Conservation (phyloP, 2,113 vertebrate species). For the Rhinopithecus roxellana region DNA sequence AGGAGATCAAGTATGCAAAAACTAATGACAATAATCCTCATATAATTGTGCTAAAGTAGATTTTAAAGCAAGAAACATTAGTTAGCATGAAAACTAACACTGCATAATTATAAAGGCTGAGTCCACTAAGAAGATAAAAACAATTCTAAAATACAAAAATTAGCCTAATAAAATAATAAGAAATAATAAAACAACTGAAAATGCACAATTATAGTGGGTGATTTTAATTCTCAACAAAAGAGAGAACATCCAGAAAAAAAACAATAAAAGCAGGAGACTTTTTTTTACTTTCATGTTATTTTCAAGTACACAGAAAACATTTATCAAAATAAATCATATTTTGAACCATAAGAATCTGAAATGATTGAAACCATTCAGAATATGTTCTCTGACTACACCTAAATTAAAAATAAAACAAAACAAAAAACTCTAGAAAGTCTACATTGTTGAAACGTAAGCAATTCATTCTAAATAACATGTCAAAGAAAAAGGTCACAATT, state of each 20-base stretch:
- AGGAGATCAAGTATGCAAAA: neutral
- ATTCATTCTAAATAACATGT: neutral
- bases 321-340: neutral
- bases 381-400: neutral
- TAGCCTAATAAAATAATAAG: too few species aligned
- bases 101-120: neutral
- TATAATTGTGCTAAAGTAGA: neutral
- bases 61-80: neutral
- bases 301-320: neutral
- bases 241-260: neutral
- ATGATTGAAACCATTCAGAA: neutral
- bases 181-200: neutral
- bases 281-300: neutral
- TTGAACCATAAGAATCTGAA: neutral
- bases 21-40: neutral
- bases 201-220: neutral
- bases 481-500: neutral
- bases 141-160: neutral
- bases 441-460: neutral
- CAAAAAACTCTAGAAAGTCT: neutral
- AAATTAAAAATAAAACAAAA: neutral
- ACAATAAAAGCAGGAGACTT: neutral
- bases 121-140: neutral
- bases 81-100: neutral
- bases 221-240: neutral